Base-by-base conservation (phyloP, 2,888 invertebrate species). In the Myopa testacea region DNA sequence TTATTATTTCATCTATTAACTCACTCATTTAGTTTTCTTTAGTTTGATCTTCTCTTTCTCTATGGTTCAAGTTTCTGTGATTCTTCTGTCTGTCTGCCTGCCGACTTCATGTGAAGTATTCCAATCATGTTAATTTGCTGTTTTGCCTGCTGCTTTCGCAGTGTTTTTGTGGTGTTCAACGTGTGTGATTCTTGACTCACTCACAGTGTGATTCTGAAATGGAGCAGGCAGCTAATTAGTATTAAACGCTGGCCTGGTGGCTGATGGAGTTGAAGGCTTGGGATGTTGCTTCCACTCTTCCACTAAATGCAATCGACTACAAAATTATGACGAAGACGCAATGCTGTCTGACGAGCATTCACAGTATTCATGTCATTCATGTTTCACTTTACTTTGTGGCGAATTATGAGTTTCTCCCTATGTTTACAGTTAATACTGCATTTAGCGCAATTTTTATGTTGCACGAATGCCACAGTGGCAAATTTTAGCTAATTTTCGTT, bases 61-160 rank as follows among this genome's bases (percentile, higher is more conserved):
- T 34, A 73, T n/a, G n/a, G 50, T 73, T 73, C 73, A 63, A 73
- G 63, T 60, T 73, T 63, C 63, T 62, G 73, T 63, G 45, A 45
- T 50, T 73, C 45, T 45, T 45, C 45, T 45, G 4, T 10, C 7
- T 45, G 45, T 26, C 16, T 6, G 12, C 40, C 26, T n/a, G 45
- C 19, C 50, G 45, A 73, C 63, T 26, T 45, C 62, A 45, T 73
- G 73, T 63, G 50, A 73, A 63, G 63, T 50, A 63, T 10, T 70
- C 52, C 70, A 55, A 50, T 45, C 37, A n/a, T 55, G 26, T 70
- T 37, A 6, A 52, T 70, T 55, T 70, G 70, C 50, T 70, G 10
- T 67, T 67, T 67, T 52, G 34, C 26, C 16, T 70, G 52, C 50
- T 26, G 26, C 37, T 70, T 55, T 55, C 19, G 52, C 55, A 55